Conservation (phyloP, 2,797 vertebrate genomes). For the Menidia menidia region DNA sequence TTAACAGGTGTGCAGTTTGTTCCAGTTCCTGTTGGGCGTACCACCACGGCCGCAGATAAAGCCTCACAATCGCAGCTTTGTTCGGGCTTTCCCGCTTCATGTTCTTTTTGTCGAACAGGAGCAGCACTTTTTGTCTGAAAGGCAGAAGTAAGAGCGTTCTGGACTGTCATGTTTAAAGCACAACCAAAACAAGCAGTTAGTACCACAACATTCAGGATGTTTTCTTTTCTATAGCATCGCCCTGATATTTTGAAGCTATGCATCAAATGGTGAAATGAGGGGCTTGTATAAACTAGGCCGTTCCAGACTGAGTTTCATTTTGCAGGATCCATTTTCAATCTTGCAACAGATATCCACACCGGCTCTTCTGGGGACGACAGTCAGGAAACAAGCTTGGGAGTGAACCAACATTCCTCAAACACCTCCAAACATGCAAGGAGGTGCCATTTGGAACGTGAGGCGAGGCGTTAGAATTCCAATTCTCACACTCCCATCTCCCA, state of each 20-base stretch:
- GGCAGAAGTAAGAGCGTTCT: constrained; percentile 62
- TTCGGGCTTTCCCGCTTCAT: constrained; percentile 19
- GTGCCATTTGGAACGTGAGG: constrained; percentile 24
- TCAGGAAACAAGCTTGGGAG: constrained; percentile 63
- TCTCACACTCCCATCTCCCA: constrained; percentile 50
- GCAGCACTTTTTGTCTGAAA: constrained; percentile 56
- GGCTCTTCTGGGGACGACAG: constrained; percentile 27
- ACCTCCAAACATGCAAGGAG: constrained; percentile 45
- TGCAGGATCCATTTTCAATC: constrained; percentile 9
- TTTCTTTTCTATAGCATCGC: constrained; percentile 16
- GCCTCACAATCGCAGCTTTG: constrained; percentile 62
- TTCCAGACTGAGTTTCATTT: constrained; percentile 32
- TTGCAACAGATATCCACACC: constrained; percentile 28
- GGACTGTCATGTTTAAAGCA: constrained; percentile 48
- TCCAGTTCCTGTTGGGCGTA: constrained; percentile 47
- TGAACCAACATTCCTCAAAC: constrained; percentile 67
- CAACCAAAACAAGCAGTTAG: constrained; percentile 63
- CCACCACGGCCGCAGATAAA: constrained; percentile 50
- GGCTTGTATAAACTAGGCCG: background rate
- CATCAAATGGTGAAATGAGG: background rate
- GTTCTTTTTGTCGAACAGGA: constrained; percentile 46
- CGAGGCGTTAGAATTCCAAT: constrained; percentile 37
- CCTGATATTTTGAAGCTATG: background rate
- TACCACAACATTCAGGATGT: constrained; percentile 11
- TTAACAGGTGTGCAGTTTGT: constrained; percentile 46